Base-by-base conservation (phyloP, 2,797 vertebrate species). In the Triplophysa yarkandensis region DNA sequence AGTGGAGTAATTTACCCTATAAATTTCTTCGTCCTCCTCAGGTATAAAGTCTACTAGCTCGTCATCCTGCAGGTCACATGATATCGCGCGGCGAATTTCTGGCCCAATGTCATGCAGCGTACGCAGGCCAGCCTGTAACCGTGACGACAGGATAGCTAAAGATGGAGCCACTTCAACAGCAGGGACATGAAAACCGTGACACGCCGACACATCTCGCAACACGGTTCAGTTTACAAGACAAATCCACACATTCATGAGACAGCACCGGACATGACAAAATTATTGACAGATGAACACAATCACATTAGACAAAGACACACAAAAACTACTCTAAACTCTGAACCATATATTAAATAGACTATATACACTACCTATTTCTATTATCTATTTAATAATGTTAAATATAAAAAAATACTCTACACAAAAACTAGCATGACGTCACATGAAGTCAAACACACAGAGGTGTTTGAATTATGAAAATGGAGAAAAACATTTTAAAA, bases 51-150 rank as follows among this genome's bases (percentile, higher is more conserved):
- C 95, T 91, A 98, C 94, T 77, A 96, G 94, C 86, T 98, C 97
- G 85, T 99, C 97, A 88, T 99, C 98, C 89, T 99, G 97, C 89
- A 99, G 95, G 91, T 99, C 98, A 91, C 98, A 99, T 88, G 98
- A 99, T 92, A 99, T 99, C 84, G 97, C 98, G 89, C 98, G 94
- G 80, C 98, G 95, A 88, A 99, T 99, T 95, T 99, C 98, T 71
- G 98, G 98, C 87, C 98, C 98, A 85, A 99, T 98, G 92, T 99
- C 97, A 91, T 99, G 98, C 88, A 99, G 95, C 72, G 98, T 99
- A 89, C 97, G 97, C 89, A 99, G 94, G 88, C 98, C 98, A 84
- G 98, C 98, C 98, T 99, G 94, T 86, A 96, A 94, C 91, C 93
- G 94, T 90, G 90, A 92, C 87, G 92, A 92, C 71, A 89, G 77